Evolutionary conservation across 2,888 invertebrate genomes (phyloP).

Genomic region (Hipparchia semele): DNA sequence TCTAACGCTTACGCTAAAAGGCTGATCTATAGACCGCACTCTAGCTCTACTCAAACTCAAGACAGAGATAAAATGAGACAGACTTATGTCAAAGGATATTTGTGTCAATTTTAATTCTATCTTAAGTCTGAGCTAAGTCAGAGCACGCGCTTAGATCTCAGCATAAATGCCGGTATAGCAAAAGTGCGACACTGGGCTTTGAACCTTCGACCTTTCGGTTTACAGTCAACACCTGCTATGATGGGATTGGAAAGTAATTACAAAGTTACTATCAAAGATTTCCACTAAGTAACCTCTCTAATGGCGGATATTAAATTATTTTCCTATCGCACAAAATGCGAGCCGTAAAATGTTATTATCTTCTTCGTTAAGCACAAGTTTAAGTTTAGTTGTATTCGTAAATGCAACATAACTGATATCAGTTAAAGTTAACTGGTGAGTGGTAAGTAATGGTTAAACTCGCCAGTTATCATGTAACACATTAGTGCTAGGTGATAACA

Average conservation of each 20-base stretch:
- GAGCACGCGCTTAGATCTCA: too few relatives aligned
- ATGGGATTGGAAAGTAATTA: not conserved
- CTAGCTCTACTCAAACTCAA: too few relatives aligned
- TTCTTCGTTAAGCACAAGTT: conserved; percentile 2
- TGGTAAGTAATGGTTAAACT: conserved; percentile 22
- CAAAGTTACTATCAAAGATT: not conserved
- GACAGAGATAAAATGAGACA: too few relatives aligned
- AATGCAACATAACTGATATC: conserved; percentile 9
- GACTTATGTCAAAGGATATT: too few relatives aligned
- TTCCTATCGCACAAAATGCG: not conserved
- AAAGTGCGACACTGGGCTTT: too few relatives aligned
- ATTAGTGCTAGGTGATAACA: conserved; percentile 34
- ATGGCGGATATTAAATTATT: not conserved
- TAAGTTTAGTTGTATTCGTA: conserved; percentile 10
- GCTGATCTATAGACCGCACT: too few relatives aligned
- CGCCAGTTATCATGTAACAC: conserved; percentile 20
- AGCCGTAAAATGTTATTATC: not conserved
- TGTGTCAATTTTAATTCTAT: too few relatives aligned
- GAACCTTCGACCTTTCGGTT: not conserved
- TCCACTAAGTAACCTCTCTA: not conserved
- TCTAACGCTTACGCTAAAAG: too few relatives aligned
- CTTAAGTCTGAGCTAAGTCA: too few relatives aligned
- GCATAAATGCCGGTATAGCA: too few relatives aligned
- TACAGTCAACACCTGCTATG: not conserved
- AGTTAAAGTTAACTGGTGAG: conserved; percentile 3